phyloP scores from a whole-genome alignment of 2,797 vertebrate genomes.

The Periparus ater region DNA sequence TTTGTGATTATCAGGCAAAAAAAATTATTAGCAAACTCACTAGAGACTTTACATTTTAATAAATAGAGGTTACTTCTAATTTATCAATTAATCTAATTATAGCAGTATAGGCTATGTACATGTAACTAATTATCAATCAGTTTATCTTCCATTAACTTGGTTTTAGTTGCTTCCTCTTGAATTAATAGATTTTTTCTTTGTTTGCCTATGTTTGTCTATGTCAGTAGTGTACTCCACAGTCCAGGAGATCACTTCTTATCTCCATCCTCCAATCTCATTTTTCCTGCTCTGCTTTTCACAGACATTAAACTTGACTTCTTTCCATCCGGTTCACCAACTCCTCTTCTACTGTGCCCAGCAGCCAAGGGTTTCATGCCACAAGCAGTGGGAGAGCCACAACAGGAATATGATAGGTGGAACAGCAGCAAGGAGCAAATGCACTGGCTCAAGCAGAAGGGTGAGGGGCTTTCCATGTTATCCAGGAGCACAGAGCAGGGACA shows the following conservation, averaged over 20 bases:
- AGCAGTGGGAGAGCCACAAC: background rate
- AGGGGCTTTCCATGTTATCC: background rate
- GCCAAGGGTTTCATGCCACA: background rate
- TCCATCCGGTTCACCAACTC: background rate
- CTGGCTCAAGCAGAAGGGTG: background rate
- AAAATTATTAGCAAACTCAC: background rate
- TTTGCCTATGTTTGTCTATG: background rate
- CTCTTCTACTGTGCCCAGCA: background rate
- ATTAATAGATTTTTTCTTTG: background rate
- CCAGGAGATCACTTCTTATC: background rate
- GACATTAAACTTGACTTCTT: background rate
- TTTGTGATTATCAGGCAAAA: background rate
- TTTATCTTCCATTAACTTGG: background rate
- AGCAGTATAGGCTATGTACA: background rate
- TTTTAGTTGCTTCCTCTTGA: background rate
- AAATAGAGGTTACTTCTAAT: background rate
- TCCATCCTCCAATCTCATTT: background rate
- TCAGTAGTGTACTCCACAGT: background rate
- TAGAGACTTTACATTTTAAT: background rate
- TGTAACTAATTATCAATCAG: background rate
- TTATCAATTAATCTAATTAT: background rate
- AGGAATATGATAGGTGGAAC: accelerated
- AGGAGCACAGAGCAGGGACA: background rate
- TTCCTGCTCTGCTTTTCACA: background rate
- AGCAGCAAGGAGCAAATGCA: background rate